These are phyloP conservation scores for Microcebus ravelobensis DNA, from an alignment of 2,113 vertebrate species.

Conservation along the genomic window DNA sequence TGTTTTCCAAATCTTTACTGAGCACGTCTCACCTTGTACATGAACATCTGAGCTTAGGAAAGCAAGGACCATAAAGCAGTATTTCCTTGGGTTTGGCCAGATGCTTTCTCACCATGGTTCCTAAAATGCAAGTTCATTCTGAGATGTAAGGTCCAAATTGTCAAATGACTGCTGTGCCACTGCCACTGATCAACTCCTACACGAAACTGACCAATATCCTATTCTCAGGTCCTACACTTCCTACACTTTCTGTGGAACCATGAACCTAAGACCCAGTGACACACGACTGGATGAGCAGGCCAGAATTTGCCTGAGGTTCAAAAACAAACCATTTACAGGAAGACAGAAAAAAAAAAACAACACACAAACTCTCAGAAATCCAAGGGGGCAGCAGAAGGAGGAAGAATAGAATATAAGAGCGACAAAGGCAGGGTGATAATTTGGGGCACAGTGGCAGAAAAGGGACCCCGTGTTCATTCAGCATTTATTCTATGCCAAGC, in stretches of 20 bases:
- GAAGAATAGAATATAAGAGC: background rate
- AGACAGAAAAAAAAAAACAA: background rate
- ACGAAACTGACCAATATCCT: background rate
- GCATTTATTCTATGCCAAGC: background rate
- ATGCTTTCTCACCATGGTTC: background rate
- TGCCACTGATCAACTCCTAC: background rate
- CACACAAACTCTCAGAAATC: background rate
- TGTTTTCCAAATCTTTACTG: constrained; percentile 10
- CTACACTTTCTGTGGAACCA: background rate
- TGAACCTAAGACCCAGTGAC: background rate
- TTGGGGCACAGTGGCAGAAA: background rate
- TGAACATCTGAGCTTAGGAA: background rate
- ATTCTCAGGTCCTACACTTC: background rate
- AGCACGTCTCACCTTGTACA: background rate
- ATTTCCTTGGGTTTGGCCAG: background rate
- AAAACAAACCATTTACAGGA: background rate
- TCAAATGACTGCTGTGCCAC: background rate
- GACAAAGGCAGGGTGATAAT: background rate
- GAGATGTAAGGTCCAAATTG: background rate
- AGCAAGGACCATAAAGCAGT: background rate
- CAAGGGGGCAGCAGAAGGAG: background rate
- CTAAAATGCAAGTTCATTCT: background rate
- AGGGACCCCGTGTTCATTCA: background rate
- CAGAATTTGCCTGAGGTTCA: background rate
- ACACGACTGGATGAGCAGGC: background rate